Evolutionary conservation across 2,888 invertebrate species (phyloP), one percentile per base, ranked within the genome.

Genomic region (Stictocephala bisonia): DNA sequence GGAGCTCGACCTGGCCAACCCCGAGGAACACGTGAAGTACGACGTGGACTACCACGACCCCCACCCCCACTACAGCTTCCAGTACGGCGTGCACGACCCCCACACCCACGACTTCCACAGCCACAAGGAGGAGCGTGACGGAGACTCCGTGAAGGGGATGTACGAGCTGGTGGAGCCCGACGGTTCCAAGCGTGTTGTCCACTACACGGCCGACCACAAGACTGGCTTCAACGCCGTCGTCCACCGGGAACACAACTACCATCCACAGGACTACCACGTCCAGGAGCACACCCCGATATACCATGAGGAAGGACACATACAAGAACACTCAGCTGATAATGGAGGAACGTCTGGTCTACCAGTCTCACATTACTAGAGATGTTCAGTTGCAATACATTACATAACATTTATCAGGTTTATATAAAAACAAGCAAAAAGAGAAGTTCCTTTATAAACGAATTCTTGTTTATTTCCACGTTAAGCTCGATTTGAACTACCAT

Each of bases 31-130:
- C 84, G 86, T 83, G 82, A 84, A 75, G 72, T 76, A 76, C 67
- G 81, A 82, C 35, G 78, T 81, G 13, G 80, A 80, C 11, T 78
- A 79, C 78, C 76, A 79, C 64, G 74, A 78, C 78, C 71, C 78
- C 76, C 78, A 78, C 40, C 70, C 70, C 56, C 35, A 71, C 58
- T 71, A 71, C 70, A 71, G 58, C 58, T 71, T 71, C 53, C 58
- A 71, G 53, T 71, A 71, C 75, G 60, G 73, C 69, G 76, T 76
- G 7, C 74, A 76, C 29, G 76, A 92, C 83, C 89, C 90, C n/a
- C 89, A 90, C 82, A 91, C 91, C 0, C 91, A 91, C 56, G 91
- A 92, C 50, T 91, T 92, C 22, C 87, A 87, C 82, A 91, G 91
- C 83, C 84, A 84, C 71, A 84, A 85, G 75, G 83, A 84, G 3